A percentile compares a stretch with the other conserved stretches of the same genome.
phyloP scores from a whole-genome alignment of 2,797 vertebrate genomes.

The Tangara arthus region DNA sequence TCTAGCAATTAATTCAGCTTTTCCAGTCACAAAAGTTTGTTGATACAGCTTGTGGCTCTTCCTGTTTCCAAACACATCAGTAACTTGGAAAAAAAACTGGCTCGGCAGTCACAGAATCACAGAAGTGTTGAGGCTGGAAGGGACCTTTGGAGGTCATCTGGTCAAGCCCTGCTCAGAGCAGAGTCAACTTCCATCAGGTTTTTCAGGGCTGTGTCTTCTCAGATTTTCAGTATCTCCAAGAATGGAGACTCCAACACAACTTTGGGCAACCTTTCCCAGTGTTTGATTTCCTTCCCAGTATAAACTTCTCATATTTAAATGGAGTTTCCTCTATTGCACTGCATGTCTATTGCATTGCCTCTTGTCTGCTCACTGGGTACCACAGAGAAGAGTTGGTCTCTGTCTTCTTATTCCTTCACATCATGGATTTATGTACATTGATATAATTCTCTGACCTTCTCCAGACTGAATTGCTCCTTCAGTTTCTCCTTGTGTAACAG shows the following conservation, averaged over 20 bases:
- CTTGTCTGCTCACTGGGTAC: not conserved
- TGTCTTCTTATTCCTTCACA: not conserved
- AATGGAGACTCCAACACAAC: not conserved
- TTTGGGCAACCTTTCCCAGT: not conserved
- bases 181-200: not conserved
- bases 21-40: constrained; percentile 42
- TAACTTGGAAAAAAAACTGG: not conserved
- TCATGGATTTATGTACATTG: not conserved
- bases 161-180: not conserved
- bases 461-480: not conserved
- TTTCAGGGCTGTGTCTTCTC: not conserved
- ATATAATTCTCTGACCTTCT: not conserved
- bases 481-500: not conserved
- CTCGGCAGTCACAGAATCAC: not conserved
- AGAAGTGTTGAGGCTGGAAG: not conserved
- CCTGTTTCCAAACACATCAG: constrained; percentile 23
- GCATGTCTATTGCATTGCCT: not conserved
- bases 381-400: not conserved
- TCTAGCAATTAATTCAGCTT: constrained; percentile 45
- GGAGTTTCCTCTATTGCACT: not conserved
- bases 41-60: constrained; percentile 48
- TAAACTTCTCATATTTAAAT: not conserved
- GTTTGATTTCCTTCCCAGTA: not conserved
- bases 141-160: not conserved
- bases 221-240: not conserved